Percentiles rank a stretch among this genome's conserved stretches.
Conservation (phyloP, 2,113 vertebrate genomes). For the Formicarius rufipectus region DNA sequence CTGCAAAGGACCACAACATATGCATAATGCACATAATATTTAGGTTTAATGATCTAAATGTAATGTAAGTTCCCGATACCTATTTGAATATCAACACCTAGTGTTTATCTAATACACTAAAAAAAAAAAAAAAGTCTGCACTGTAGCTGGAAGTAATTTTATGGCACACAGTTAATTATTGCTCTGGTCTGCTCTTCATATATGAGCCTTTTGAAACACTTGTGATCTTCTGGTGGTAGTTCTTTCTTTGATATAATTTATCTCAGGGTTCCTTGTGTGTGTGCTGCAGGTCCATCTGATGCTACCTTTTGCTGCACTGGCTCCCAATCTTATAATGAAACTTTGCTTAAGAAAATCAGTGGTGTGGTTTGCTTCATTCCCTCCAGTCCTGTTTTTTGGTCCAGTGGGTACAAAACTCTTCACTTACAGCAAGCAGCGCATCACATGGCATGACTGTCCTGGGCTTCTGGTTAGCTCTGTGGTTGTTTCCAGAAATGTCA, state of each 20-base stretch:
- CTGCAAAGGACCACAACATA: not conserved
- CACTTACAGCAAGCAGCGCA: not conserved
- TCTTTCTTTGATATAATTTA: not conserved
- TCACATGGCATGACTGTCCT: accelerated
- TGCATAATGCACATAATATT: not conserved
- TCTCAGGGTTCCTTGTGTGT: not conserved
- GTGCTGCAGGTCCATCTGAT: not conserved
- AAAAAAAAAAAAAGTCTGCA: not conserved
- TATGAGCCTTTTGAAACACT: not conserved
- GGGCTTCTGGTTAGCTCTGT: not conserved
- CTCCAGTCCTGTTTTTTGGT: not conserved
- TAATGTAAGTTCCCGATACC: not conserved
- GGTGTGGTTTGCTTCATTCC: not conserved
- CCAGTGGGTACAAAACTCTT: not conserved
- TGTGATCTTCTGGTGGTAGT: not conserved
- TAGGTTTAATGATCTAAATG: not conserved
- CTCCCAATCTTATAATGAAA: not conserved
- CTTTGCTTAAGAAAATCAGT: not conserved
- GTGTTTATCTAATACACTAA: not conserved
- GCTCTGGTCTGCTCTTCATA: not conserved
- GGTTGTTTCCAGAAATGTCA: not conserved
- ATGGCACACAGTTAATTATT: not conserved
- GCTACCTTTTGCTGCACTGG: not conserved
- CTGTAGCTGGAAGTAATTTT: not conserved
- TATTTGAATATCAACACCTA: not conserved